phyloP scores from a whole-genome alignment of 2,888 invertebrate species.

The Plebejus anna region DNA sequence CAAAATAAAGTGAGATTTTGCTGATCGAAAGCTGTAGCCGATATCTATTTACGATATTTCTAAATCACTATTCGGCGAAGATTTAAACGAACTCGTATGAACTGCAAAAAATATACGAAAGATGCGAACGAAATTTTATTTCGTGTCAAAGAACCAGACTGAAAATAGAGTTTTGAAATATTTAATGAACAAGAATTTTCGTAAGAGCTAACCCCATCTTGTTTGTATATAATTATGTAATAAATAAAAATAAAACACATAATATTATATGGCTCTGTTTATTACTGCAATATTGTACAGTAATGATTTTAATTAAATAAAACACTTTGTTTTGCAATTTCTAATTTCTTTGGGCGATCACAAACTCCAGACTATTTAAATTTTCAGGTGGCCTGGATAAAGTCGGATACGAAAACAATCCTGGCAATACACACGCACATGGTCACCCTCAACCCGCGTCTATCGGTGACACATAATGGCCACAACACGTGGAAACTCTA shows the following conservation, averaged over 20 bases:
- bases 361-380: not conserved
- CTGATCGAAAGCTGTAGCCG: conserved; percentile 4
- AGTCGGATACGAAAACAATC: conserved; percentile 93
- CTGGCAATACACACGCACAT: conserved; percentile 93
- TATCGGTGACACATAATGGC: conserved; percentile 93
- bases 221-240: not conserved
- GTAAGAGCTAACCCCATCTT: not conserved
- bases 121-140: not conserved
- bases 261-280: too few species aligned
- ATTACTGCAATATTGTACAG: too few species aligned
- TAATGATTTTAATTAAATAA: too few species aligned
- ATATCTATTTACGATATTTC: conserved; percentile 8
- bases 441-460: conserved; percentile 91
- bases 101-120: conserved; percentile 1
- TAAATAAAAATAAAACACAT: too few species aligned
- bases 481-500: conserved; percentile 96
- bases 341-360: too few species aligned
- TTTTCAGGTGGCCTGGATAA: conserved; percentile 93
- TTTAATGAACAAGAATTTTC: not conserved
- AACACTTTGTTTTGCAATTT: too few species aligned
- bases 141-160: conserved; percentile 2
- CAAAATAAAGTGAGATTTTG: not conserved
- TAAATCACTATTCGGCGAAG: not conserved
- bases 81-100: conserved; percentile 4
- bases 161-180: not conserved